A percentile compares a stretch with the other conserved stretches of the same genome.
Evolutionary conservation across 2,113 vertebrate genomes (phyloP).

Genomic region (Suncus etruscus): DNA sequence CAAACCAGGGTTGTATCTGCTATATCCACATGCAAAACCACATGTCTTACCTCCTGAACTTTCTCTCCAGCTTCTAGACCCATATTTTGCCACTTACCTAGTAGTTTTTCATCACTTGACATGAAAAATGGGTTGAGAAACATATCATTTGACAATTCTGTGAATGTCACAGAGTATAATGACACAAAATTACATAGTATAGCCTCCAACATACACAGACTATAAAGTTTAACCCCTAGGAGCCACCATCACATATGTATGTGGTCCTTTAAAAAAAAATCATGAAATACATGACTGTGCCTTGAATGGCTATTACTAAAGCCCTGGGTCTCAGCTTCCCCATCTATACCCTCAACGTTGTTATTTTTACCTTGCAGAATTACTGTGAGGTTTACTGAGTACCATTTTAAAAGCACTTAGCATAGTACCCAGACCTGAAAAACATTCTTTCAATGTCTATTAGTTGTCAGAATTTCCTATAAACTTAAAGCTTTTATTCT

Average conservation of each 20-base stretch:
- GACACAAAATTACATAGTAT: not conserved
- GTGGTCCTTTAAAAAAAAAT: not conserved
- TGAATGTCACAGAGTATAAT: not conserved
- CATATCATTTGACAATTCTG: not conserved
- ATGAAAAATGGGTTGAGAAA: not conserved
- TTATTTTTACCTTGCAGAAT: not conserved
- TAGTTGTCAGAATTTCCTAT: not conserved
- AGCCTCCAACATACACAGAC: not conserved
- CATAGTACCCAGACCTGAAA: not conserved
- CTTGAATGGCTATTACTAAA: constrained; percentile 1
- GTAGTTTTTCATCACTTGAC: not conserved
- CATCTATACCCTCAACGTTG: constrained; percentile 11
- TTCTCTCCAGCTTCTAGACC: too few relatives aligned
- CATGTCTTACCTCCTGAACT: too few relatives aligned
- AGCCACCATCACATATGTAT: not conserved
- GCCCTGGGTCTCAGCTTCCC: not conserved
- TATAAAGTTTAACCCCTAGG: not conserved
- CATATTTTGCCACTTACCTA: not conserved
- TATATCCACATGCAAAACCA: too few relatives aligned
- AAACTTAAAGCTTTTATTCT: not conserved
- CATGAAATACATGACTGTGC: not conserved
- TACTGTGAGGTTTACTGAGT: not conserved
- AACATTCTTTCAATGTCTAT: not conserved
- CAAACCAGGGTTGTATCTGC: too few relatives aligned
- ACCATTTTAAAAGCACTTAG: not conserved